Evolutionary conservation across 2,888 invertebrate species (phyloP), one percentile per base, ranked within the genome.

Genomic region (Amitus sp.): DNA sequence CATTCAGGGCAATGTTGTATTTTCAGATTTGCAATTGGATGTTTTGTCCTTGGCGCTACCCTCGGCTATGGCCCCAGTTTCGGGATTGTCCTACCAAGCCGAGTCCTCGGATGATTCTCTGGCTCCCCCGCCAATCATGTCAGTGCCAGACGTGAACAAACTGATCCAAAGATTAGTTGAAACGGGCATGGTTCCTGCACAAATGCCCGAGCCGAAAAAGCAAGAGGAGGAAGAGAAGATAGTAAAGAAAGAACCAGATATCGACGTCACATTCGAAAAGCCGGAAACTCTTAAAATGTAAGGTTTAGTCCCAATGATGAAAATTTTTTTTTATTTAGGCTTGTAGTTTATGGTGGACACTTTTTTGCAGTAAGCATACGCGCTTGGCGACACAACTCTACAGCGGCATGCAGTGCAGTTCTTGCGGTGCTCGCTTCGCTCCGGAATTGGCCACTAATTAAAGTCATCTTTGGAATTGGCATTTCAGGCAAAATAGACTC

Each of bases 381-480:
- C 89, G 86, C 0, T 85, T 95, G 9, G 88, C 95, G 10, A 76
- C 86, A 0, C 82, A 83, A 5, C 83, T 97, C 18, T 96, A 95
- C 83, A 88, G 90, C 54, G 98, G 98, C 37, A 93, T 96, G 87
- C 98, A 97, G 79, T 99, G 99, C 84, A 92, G 94, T 66, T 94
- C 95, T 48, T 99, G 99, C 84, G 98, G 98, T 27, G 89, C 95
- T 61, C 88, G 98, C 42, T 98, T 98, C 83, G 92, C 94, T 10
- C 91, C 94, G 0, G 94, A 95, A 82, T 91, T 92, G 76, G 94
- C 93, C 6, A 91, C 92, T 68, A 89, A 92, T 64, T 99, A 98
- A 83, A 93, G 92, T 73, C 94, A 95, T 79, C 99, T 99, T 84
- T 87, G 98, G 60, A 98, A 99, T 84, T 98, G 98, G 98, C 99